Evolutionary conservation across 1,140 invertebrate species (phyloP).

Genomic region (Drosophila eugracilis): DNA sequence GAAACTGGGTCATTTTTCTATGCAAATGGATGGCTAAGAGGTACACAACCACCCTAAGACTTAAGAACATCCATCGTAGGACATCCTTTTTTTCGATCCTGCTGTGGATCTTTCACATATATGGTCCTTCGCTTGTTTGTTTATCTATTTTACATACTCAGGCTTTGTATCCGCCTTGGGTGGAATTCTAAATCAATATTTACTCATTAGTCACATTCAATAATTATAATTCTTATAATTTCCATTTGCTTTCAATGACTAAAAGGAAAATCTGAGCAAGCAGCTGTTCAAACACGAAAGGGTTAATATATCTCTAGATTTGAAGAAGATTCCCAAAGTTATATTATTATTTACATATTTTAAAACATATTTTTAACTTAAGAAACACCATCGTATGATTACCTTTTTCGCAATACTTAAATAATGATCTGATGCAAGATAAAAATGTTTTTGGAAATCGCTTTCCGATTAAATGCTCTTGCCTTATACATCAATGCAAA

Average conservation of each 20-base stretch:
- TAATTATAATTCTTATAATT: constrained; percentile 74
- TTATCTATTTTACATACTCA: constrained; percentile 67
- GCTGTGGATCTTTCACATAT: neutral
- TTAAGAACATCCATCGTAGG: neutral
- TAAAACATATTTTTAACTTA: neutral
- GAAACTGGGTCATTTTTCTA: constrained; percentile 25
- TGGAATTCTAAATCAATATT: constrained; percentile 67
- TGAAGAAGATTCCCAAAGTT: neutral
- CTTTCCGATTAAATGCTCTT: constrained; percentile 5
- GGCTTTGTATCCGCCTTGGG: constrained; percentile 39
- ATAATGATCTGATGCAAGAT: neutral
- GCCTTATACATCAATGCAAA: constrained; percentile 3
- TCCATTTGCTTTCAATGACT: constrained; percentile 11
- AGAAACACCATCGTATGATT: neutral
- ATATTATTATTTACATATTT: neutral
- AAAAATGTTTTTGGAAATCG: constrained; percentile 8
- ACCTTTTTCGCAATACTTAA: neutral
- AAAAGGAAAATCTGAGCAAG: neutral
- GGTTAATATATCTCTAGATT: neutral
- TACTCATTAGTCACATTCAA: constrained; percentile 76
- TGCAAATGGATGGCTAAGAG: constrained; percentile 26
- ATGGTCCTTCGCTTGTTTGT: constrained; percentile 40
- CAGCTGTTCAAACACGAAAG: neutral
- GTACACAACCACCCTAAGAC: constrained; percentile 29
- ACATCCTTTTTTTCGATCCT: neutral